Evolutionary conservation across 1,140 invertebrate genomes (phyloP), one percentile per base, ranked within the genome.

Genomic region (Sitodiplosis mosellana): DNA sequence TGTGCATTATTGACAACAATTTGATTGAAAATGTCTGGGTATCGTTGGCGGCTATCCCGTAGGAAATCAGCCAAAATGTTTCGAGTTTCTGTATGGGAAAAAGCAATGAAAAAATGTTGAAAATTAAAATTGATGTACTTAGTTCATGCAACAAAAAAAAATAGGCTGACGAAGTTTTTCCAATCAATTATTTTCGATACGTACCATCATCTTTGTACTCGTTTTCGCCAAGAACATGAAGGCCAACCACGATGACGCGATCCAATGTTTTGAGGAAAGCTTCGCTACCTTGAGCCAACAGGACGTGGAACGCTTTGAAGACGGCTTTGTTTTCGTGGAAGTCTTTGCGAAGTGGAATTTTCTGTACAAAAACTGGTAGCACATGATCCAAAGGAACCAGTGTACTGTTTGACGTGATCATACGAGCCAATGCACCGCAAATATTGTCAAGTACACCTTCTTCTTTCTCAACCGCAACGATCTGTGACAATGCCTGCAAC

Each of bases 301-400:
- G 64, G 8, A 69, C 63, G 22, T 68, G 60, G 45, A 88, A 71
- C 55, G 77, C 76, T 48, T 73, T 73, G 47, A 78, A 77, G 6
- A 87, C 72, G 18, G 78, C 73, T 19, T 73, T 71, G 55, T 83
- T 81, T 56, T 88, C 85, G 49, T 77, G 73, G 52, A 75, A 75
- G 60, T 88, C 85, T 63, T 82, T 74, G 50, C 77, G 73, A 15
- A 88, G 58, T 15, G 85, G 85, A 41, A 88, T 59, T 59, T 77
- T 73, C 50, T 75, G 66, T 0, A 87, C 61, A 42, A 84, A 76
- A 17, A 77, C 78, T 10, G 83, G 80, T 44, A 87, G 71, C 1
- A 86, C 77, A 59, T 80, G 74, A 2, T 74, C 69, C 7, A 87
- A 53, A 12, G 82, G 82, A 27, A 87, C 59, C 49, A 66, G 69